phyloP scores from a whole-genome alignment of 2,113 vertebrate genomes.

The Psophia crepitans region DNA sequence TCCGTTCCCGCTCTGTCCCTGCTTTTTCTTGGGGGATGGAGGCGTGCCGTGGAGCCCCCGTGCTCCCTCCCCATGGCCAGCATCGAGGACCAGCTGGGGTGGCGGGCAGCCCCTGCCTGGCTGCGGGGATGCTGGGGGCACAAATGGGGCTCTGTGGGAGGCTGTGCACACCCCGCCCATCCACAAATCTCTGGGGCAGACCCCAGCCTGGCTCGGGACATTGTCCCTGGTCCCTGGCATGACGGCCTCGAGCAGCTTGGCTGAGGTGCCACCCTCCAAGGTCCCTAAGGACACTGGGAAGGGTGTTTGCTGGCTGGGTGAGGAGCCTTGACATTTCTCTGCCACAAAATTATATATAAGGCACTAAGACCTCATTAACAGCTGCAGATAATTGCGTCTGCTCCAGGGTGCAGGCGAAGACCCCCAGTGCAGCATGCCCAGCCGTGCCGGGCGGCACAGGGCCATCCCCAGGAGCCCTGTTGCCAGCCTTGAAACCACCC shows the following conservation, averaged over 20 bases:
- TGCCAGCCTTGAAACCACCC: rapidly evolving
- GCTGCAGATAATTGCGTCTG: rapidly evolving
- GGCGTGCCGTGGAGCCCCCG: rapidly evolving
- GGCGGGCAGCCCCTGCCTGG: rapidly evolving
- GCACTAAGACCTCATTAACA: neutral
- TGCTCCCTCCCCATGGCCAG: neutral
- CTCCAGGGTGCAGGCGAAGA: rapidly evolving
- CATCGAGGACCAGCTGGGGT: rapidly evolving
- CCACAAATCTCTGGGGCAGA: rapidly evolving
- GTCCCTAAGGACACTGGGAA: neutral
- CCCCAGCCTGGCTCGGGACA: rapidly evolving
- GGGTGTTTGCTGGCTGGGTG: rapidly evolving
- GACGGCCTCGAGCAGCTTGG: rapidly evolving
- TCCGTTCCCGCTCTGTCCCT: neutral
- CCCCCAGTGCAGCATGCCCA: rapidly evolving
- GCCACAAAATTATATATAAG: rapidly evolving
- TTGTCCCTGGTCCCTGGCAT: rapidly evolving
- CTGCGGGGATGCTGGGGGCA: neutral
- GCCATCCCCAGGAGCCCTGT: rapidly evolving
- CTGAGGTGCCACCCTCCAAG: no score
- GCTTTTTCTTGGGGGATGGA: rapidly evolving
- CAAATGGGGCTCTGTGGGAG: rapidly evolving
- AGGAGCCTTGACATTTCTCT: neutral
- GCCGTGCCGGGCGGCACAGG: no score
- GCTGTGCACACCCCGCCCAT: rapidly evolving